Conservation (phyloP, 2,888 invertebrate species). For the Mesorhabditis spiculigera region DNA sequence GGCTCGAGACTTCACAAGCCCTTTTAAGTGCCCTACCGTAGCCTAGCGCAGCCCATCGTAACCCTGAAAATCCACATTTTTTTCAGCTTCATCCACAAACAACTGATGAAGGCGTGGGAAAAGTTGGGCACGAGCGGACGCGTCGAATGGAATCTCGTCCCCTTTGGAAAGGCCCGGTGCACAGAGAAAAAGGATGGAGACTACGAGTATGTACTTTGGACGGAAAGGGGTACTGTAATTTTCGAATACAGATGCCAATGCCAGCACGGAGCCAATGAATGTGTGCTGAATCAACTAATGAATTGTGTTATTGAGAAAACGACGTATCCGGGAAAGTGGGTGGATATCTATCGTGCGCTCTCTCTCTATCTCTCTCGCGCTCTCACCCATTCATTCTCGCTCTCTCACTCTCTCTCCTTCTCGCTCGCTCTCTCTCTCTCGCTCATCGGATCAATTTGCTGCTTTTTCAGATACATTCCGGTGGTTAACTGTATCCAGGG, state of each 20-base stretch:
- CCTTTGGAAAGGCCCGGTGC: slow-evolving; percentile 57
- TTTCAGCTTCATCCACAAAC: slow-evolving; percentile 42
- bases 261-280: slow-evolving; percentile 50
- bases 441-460: background rate
- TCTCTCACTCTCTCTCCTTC: background rate
- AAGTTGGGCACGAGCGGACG: slow-evolving; percentile 36
- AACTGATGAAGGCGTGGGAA: slow-evolving; percentile 45
- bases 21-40: too few species aligned
- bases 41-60: too few species aligned
- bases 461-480: slow-evolving; percentile 31
- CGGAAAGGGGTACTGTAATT: too few species aligned
- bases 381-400: too few species aligned
- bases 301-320: slow-evolving; percentile 54
- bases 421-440: background rate
- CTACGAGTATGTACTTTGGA: slow-evolving; percentile 25
- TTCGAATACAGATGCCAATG: too few species aligned
- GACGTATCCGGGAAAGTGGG: slow-evolving; percentile 32
- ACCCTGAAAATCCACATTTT: background rate
- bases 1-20: too few species aligned
- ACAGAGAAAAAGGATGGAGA: slow-evolving; percentile 32
- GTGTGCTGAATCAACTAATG: slow-evolving; percentile 55
- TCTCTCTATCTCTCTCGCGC: too few species aligned
- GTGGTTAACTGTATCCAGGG: slow-evolving; percentile 44
- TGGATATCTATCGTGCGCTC: background rate
- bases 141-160: slow-evolving; percentile 46